Evolutionary conservation across 2,888 invertebrate species (phyloP).

Genomic region (Brachyptera putata): DNA sequence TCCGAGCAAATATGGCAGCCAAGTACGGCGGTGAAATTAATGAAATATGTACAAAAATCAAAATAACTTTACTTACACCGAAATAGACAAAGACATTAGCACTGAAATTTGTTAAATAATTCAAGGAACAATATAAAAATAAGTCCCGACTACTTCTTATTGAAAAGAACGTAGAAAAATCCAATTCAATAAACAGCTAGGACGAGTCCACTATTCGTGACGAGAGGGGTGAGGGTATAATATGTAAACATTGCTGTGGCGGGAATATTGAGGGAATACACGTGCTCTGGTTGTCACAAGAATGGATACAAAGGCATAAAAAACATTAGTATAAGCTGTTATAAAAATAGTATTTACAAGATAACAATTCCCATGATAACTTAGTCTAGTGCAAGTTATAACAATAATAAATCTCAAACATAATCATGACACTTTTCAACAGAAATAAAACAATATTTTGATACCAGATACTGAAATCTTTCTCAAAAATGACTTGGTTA

Average conservation of each 20-base stretch:
- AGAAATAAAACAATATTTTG: not conserved
- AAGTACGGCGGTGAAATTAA: conserved; percentile 21
- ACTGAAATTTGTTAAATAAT: not conserved
- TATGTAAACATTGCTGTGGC: conserved; percentile 21
- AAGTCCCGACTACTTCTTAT: not conserved
- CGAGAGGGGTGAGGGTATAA: conserved; percentile 13
- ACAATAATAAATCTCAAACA: not conserved
- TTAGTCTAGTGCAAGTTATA: no score
- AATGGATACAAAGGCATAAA: not conserved
- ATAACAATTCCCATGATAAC: conserved; percentile 13
- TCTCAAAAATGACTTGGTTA: no score
- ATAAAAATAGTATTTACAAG: conserved; percentile 18
- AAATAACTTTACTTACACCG: not conserved
- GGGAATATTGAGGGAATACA: conserved; percentile 20
- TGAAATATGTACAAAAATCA: not conserved
- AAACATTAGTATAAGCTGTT: not conserved
- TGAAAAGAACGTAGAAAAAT: not conserved
- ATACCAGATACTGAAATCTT: no score
- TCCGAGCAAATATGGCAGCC: conserved; percentile 25
- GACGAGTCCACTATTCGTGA: conserved; percentile 22
- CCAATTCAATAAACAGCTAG: not conserved
- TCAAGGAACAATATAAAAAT: not conserved
- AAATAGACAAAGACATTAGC: not conserved
- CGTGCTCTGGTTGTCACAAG: not conserved
- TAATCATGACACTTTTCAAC: not conserved